Conservation (phyloP, 1,140 invertebrate species). For the Eubasilissa regina region DNA sequence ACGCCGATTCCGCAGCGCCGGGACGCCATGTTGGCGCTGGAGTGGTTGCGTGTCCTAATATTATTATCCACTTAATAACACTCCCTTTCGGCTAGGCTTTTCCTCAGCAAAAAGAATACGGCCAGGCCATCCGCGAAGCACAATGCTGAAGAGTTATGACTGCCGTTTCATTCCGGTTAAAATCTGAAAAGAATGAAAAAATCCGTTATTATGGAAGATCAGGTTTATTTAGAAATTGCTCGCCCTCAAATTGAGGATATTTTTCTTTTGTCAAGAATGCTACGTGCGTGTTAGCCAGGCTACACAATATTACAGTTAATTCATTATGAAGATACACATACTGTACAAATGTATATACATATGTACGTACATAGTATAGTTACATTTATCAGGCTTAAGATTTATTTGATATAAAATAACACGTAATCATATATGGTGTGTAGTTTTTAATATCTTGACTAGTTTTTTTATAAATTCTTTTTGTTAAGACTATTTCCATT, state of each 20-base stretch:
- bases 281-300: slow-evolving; percentile 18
- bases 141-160: slow-evolving; percentile 37
- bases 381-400: slow-evolving; percentile 5
- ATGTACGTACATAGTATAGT: background rate
- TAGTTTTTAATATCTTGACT: too few relatives aligned
- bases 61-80: slow-evolving; percentile 49
- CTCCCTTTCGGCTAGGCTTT: slow-evolving; percentile 27
- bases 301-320: slow-evolving; percentile 10
- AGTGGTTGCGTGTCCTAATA: slow-evolving; percentile 39
- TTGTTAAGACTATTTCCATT: too few relatives aligned
- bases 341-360: too few relatives aligned
- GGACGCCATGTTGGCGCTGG: slow-evolving; percentile 12
- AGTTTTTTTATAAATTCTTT: too few relatives aligned
- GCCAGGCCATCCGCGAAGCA: slow-evolving; percentile 26
- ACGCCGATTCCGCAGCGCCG: slow-evolving; percentile 36
- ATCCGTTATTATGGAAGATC: slow-evolving; percentile 41
- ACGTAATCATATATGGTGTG: background rate
- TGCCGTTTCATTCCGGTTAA: slow-evolving; percentile 32
- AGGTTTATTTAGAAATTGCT: slow-evolving; percentile 44
- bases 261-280: slow-evolving; percentile 35
- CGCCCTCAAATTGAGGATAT: slow-evolving; percentile 21
- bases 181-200: slow-evolving; percentile 49
- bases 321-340: background rate
- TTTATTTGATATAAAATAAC: background rate
- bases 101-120: slow-evolving; percentile 11